Base-by-base conservation (phyloP, 2,113 vertebrate species). In the Girardinichthys multiradiatus region DNA sequence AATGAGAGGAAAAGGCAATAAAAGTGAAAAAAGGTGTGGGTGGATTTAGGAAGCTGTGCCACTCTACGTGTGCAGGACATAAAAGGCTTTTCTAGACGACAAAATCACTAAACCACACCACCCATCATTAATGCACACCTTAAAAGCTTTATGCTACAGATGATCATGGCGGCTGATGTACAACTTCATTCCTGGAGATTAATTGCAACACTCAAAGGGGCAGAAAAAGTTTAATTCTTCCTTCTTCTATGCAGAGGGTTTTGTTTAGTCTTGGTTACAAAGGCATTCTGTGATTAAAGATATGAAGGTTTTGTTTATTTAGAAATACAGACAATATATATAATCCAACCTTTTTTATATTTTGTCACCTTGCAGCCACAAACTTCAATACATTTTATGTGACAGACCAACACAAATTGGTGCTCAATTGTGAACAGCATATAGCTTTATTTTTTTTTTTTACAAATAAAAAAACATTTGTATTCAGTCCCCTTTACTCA, bases 1-100 rank as follows among this genome's bases (percentile, higher is more conserved):
- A 54, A 64, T 74, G 57, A 77, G 66, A 80, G 68, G 79, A 80
- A 87, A 87, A 79, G 7, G 65, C 58, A 58, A 72, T 67, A 66
- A 68, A n/a, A 83, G 28, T 70, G 27, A 64, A 66, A 64, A 68
- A 65, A 71, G 68, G 57, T 68, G 83, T 80, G 84, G 84, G 45
- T 70, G 62, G 73, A 72, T 75, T 14, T 9, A 15, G 81, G 82
- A 71, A 81, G 86, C 57, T 0, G 48, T 54, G 76, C 70, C 48
- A 60, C 68, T 68, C 64, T 31, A 12, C 39, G 35, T 45, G 77
- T 68, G 72, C 57, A 74, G 62, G 39, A 71, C 65, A 68, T 27
- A 76, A 79, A 74, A 51, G 54, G 27, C 33, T 77, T 62, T 54
- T 70, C 57, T 19, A 31, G 28, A 60, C 77, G 64, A 81, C 57